These are phyloP conservation scores for Nomada fucata DNA, from an alignment of 2,888 invertebrate species.

Conservation along the genomic window DNA sequence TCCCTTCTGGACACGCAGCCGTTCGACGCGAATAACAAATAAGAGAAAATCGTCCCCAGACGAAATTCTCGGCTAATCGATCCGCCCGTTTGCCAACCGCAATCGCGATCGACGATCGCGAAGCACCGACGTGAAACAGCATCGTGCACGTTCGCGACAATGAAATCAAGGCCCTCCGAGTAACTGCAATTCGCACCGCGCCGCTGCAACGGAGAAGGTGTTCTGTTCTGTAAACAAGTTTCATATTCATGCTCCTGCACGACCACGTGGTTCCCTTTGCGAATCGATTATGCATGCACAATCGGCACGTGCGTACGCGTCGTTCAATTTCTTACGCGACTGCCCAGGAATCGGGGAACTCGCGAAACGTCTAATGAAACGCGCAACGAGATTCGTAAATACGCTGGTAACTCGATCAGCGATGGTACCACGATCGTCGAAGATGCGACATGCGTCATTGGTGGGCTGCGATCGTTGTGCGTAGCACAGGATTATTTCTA, in stretches of 20 bases:
- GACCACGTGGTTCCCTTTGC: slow-evolving; percentile 44
- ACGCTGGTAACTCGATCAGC: background rate
- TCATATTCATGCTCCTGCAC: slow-evolving; percentile 53
- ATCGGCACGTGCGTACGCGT: background rate
- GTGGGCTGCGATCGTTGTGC: background rate
- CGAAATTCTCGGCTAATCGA: slow-evolving; percentile 15
- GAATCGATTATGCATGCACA: slow-evolving; percentile 26
- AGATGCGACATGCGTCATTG: slow-evolving; percentile 13
- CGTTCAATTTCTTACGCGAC: slow-evolving; percentile 36
- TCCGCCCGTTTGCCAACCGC: background rate
- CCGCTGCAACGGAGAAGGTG: slow-evolving; percentile 45
- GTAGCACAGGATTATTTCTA: slow-evolving; percentile 41
- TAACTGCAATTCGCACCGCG: slow-evolving; percentile 62
- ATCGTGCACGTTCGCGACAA: slow-evolving; percentile 40
- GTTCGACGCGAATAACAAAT: background rate
- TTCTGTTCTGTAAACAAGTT: slow-evolving; percentile 68
- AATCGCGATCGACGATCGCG: slow-evolving; percentile 30
- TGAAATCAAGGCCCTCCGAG: slow-evolving; percentile 64
- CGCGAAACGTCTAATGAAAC: background rate
- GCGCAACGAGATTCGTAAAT: background rate
- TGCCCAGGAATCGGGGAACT: slow-evolving; percentile 52
- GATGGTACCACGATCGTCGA: background rate
- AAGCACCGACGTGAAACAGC: background rate
- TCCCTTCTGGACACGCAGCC: too few species aligned
- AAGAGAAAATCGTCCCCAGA: background rate